A percentile compares a stretch with the other conserved stretches of the same genome.
Conservation (phyloP, 1,140 invertebrate genomes). For the Olivierus martensii region DNA sequence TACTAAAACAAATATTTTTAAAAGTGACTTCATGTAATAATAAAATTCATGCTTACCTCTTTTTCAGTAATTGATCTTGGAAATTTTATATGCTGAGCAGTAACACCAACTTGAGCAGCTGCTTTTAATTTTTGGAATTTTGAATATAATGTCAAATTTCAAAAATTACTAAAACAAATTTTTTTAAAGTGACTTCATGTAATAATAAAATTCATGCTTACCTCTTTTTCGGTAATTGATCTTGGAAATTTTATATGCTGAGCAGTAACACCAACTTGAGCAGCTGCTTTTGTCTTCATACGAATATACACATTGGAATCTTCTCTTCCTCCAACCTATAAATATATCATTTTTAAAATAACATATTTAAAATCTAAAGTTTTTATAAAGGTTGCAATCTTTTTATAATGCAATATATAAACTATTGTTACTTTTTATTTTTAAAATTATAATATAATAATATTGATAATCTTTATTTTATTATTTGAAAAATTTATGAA, state of each 20-base stretch:
- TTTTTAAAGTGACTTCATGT: neutral
- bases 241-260: constrained; percentile 66
- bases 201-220: constrained; percentile 26
- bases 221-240: constrained; percentile 69
- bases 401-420: neutral
- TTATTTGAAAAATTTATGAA: too few species aligned
- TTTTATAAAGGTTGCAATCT: neutral
- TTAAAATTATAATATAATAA: too few species aligned
- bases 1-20: too few species aligned
- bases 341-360: neutral
- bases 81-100: constrained; percentile 63
- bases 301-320: constrained; percentile 99
- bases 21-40: too few species aligned
- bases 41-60: constrained; percentile 43
- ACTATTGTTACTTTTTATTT: too few species aligned
- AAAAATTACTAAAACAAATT: neutral
- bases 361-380: neutral
- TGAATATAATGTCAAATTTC: neutral
- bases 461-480: too few species aligned
- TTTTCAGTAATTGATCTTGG: constrained; percentile 65
- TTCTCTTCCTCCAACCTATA: constrained; percentile 71
- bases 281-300: constrained; percentile 88
- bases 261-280: constrained; percentile 75
- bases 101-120: constrained; percentile 78
- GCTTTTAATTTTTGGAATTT: constrained; percentile 41